phyloP scores from a whole-genome alignment of 2,113 vertebrate species.

The Apistogramma diplotaenia region DNA sequence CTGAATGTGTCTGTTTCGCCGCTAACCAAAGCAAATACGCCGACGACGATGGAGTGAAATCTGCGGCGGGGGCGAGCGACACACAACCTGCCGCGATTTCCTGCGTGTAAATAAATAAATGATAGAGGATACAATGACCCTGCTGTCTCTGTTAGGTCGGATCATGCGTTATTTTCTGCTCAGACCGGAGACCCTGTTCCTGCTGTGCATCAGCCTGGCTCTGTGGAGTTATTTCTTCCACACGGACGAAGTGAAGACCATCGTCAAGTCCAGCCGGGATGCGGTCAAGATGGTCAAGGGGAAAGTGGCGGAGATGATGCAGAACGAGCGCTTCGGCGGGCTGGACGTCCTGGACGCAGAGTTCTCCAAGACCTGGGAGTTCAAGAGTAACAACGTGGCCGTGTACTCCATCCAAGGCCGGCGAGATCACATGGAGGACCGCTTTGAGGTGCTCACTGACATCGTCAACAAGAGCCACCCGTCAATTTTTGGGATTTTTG shows the following conservation, averaged over 20 bases:
- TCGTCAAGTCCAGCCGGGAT: slow-evolving; percentile 96
- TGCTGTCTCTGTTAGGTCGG: slow-evolving; percentile 95
- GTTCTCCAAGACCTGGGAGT: slow-evolving; percentile 97
- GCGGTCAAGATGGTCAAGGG: slow-evolving; percentile 98
- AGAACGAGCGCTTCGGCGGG: slow-evolving; percentile 91
- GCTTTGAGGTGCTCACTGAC: slow-evolving; percentile 92
- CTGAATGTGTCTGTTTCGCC: slow-evolving; percentile 29
- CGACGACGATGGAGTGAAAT: slow-evolving; percentile 67
- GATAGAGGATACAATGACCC: slow-evolving; percentile 99
- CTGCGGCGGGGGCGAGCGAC: slow-evolving; percentile 39
- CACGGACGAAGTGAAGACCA: slow-evolving; percentile 99
- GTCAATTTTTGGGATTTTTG: slow-evolving; percentile 96
- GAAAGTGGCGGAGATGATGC: slow-evolving; percentile 98
- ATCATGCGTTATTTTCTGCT: slow-evolving; percentile 99
- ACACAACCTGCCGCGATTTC: slow-evolving; percentile 61
- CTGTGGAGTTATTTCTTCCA: slow-evolving; percentile 99
- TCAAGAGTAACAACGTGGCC: slow-evolving; percentile 92
- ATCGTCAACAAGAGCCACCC: slow-evolving; percentile 93
- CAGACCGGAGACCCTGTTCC: slow-evolving; percentile 95
- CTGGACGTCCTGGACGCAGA: slow-evolving; percentile 92
- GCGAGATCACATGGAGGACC: slow-evolving; percentile 97
- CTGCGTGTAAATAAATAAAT: slow-evolving; percentile 80
- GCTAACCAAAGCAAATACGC: not conserved
- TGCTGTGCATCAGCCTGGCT: slow-evolving; percentile 96
- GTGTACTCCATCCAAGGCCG: slow-evolving; percentile 98